Evolutionary conservation across 2,113 vertebrate genomes (phyloP).

Genomic region (Sterrhoptilus dennistouni): DNA sequence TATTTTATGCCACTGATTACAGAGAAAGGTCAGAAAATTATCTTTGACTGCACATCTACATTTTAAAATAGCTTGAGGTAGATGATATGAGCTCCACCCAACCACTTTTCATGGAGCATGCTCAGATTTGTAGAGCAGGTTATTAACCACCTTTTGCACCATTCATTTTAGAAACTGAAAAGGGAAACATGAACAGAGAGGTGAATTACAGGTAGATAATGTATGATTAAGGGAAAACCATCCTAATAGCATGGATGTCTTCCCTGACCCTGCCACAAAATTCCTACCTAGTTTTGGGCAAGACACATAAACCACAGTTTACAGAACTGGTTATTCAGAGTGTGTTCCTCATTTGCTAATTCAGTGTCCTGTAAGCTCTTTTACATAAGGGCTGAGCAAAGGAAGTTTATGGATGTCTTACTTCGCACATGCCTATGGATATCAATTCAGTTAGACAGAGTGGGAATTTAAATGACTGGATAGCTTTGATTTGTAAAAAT

Average conservation of each 20-base stretch:
- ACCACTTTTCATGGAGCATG: constrained; percentile 18
- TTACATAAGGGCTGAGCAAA: background rate
- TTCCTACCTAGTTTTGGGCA: background rate
- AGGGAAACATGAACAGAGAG: background rate
- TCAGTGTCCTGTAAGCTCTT: background rate
- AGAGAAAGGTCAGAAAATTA: constrained; percentile 55
- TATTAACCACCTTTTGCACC: background rate
- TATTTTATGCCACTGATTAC: constrained; percentile 57
- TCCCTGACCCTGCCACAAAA: background rate
- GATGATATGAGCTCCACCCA: constrained; percentile 34
- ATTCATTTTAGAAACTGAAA: constrained; percentile 45
- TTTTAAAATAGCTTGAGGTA: constrained; percentile 56
- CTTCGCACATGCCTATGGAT: background rate
- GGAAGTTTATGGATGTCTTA: background rate
- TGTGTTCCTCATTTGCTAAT: background rate
- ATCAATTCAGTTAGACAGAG: background rate
- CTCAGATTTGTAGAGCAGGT: background rate
- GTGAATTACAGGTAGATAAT: constrained; percentile 12
- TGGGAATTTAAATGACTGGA: background rate
- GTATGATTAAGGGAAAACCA: constrained; percentile 10
- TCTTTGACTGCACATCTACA: constrained; percentile 25
- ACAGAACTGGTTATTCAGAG: background rate
- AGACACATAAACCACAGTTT: background rate
- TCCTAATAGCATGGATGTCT: background rate
- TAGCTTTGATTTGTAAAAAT: background rate